These are phyloP conservation scores for Dolichoris vasculosae DNA, from an alignment of 1,140 invertebrate genomes.

Conservation along the genomic window DNA sequence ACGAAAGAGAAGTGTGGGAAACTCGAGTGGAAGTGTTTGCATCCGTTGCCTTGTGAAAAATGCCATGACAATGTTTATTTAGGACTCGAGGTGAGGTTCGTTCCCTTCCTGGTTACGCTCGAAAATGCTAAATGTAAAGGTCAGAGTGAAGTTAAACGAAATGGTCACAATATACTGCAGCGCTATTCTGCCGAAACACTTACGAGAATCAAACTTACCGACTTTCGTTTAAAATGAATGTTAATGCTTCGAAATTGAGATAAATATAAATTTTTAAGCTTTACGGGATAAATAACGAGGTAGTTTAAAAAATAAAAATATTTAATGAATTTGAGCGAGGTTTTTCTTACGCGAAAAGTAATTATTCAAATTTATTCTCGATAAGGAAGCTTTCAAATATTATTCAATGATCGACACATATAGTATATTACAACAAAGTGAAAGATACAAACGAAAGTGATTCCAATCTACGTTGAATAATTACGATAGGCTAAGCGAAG, in stretches of 20 bases:
- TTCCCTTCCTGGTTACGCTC: background rate
- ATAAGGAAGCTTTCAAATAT: background rate
- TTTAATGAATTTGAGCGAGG: background rate
- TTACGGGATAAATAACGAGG: background rate
- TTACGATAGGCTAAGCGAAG: too few relatives aligned
- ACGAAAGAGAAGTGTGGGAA: slow-evolving; percentile 27
- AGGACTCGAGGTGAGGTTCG: background rate
- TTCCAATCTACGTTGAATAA: too few relatives aligned
- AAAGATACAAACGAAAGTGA: too few relatives aligned
- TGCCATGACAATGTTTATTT: slow-evolving; percentile 27
- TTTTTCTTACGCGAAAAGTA: background rate
- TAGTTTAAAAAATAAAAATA: background rate
- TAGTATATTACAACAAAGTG: too few relatives aligned
- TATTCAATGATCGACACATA: too few relatives aligned
- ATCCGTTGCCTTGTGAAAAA: slow-evolving; percentile 19
- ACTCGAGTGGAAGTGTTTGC: slow-evolving; percentile 50
- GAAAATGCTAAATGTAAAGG: background rate
- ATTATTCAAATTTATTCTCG: background rate
- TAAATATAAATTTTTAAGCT: background rate
- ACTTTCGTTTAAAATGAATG: background rate
- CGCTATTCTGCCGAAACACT: background rate
- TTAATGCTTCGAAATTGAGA: background rate
- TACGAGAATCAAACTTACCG: background rate
- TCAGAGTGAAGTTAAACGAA: background rate
- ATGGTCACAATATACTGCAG: background rate